Evolutionary conservation across 2,797 vertebrate species (phyloP).

Genomic region (Telmatherina bonti): DNA sequence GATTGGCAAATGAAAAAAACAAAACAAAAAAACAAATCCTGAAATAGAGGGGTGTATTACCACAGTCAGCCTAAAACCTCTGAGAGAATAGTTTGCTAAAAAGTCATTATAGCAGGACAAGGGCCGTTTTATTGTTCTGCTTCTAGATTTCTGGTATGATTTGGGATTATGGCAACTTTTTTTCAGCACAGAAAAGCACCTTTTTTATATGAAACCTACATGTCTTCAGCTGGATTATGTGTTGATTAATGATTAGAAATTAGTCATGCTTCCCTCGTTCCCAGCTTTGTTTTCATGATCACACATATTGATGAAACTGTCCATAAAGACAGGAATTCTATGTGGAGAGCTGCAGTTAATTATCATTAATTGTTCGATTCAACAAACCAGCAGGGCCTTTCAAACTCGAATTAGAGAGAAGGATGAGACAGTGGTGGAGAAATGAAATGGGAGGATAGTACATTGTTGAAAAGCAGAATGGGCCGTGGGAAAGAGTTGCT

Average conservation of each 20-base stretch:
- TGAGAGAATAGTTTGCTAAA: too few species aligned
- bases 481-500: not conserved
- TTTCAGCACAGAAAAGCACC: conserved; percentile 5
- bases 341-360: conserved; percentile 39
- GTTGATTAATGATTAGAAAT: conserved; percentile 38
- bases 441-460: conserved; percentile 10
- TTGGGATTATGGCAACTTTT: not conserved
- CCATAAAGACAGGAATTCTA: conserved; percentile 49
- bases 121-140: too few species aligned
- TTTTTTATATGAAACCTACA: conserved; percentile 17
- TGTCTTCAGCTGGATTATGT: conserved; percentile 16
- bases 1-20: too few species aligned
- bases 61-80: too few species aligned
- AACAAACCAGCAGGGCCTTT: conserved; percentile 57
- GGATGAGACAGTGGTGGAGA: not conserved
- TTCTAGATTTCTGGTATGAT: not conserved
- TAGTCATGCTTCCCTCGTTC: conserved; percentile 37
- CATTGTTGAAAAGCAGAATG: not conserved
- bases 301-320: conserved; percentile 57
- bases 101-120: too few species aligned
- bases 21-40: too few species aligned
- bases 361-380: conserved; percentile 46
- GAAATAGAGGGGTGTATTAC: too few species aligned
- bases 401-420: conserved; percentile 31
- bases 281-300: conserved; percentile 46